Evolutionary conservation across 2,797 vertebrate species (phyloP), one percentile per base, ranked within the genome.

Genomic region (Intellagama lesueurii): DNA sequence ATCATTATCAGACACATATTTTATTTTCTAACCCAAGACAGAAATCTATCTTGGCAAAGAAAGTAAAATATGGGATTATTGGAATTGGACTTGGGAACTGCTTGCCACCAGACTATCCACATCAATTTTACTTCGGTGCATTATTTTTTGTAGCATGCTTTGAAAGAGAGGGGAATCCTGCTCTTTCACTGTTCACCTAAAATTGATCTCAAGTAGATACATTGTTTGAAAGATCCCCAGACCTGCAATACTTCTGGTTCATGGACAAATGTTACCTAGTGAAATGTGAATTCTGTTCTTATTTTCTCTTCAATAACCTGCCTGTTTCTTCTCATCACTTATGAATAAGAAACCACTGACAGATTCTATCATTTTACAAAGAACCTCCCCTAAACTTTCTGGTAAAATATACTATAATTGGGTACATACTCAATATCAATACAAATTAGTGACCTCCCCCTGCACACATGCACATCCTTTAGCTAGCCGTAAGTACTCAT

Each of bases 111-210:
- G 72, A 44, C 30, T 66, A 56, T 86, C 30, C 69, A 86, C 56
- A 47, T 66, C 73, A 86, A 44, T 44, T 77, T 28, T 68, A 78
- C 75, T 86, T 78, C n/a, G 35, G 64, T 77, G 66, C 52, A 81
- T 73, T 72, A 66, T 81, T 35, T 81, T 32, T 66, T 47, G 40
- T 66, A 32, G 52, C 52, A 40, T 72, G 28, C n/a, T 4, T 60
- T 81, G 68, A 87, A 81, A 40, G 56, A 64, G 11, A n/a, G 60
- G 79, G 35, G 64, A 30, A 75, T 12, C 32, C 35, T 26, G 5
- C 64, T 44, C 32, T 28, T 4, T 69, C 69, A 24, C 64, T 47
- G 32, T 64, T 68, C n/a, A 52, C 52, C 52, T 56, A 7, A 47
- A 26, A 47, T 66, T 66, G 44, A 73, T 44, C 35, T 64, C 44